These are phyloP conservation scores for Cloeon dipterum DNA, from an alignment of 2,888 invertebrate species.

Conservation along the genomic window DNA sequence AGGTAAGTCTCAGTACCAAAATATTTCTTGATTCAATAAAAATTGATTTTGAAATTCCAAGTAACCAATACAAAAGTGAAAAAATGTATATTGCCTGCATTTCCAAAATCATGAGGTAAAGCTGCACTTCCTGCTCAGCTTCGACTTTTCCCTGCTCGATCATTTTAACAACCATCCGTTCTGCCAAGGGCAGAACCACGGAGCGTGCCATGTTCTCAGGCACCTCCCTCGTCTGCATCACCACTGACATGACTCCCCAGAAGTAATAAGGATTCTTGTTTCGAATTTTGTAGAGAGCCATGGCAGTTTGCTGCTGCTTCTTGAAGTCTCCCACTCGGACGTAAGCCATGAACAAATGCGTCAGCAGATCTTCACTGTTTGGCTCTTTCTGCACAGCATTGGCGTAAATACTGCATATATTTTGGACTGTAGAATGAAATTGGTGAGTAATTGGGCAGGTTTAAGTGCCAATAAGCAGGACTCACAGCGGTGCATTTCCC, in stretches of 20 bases:
- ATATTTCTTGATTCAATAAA: no score
- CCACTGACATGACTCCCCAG: constrained; percentile 94
- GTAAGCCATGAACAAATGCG: constrained; percentile 89
- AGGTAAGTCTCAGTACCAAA: no score
- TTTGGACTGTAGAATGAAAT: constrained; percentile 40
- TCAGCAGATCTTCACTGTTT: constrained; percentile 73
- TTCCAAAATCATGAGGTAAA: constrained; percentile 73
- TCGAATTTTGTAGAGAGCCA: constrained; percentile 72
- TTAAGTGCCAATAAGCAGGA: background rate
- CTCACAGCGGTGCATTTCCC: constrained; percentile 80
- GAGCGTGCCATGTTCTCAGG: constrained; percentile 16
- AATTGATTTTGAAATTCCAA: no score
- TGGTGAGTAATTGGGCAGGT: background rate
- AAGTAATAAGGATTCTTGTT: constrained; percentile 93
- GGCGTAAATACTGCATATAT: constrained; percentile 75
- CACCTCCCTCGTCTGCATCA: constrained; percentile 38
- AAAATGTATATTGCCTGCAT: no score
- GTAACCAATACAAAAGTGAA: no score
- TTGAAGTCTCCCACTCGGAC: constrained; percentile 76
- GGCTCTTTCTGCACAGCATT: constrained; percentile 69
- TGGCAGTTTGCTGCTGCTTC: constrained; percentile 72
- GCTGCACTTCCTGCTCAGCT: constrained; percentile 79
- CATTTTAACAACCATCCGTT: constrained; percentile 81
- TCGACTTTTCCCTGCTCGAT: constrained; percentile 70
- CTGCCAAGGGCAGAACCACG: constrained; percentile 66